Evolutionary conservation across 2,113 vertebrate genomes (phyloP).

Genomic region (Ornithorhynchus anatinus): DNA sequence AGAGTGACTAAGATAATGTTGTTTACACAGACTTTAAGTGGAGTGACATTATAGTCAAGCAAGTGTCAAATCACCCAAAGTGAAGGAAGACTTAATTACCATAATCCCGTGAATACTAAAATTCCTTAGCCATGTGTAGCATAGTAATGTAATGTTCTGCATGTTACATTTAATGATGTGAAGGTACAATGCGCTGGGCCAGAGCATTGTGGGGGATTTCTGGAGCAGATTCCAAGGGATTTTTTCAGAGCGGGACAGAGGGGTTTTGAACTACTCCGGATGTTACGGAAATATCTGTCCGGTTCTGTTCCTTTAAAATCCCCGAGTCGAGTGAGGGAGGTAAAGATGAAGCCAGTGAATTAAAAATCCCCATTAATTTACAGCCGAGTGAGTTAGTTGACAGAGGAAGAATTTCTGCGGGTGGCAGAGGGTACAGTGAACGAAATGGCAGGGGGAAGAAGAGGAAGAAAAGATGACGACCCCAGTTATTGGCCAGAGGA

Average conservation of each 20-base stretch:
- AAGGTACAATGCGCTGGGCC: slow-evolving; percentile 47
- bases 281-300: background rate
- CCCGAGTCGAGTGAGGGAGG: background rate
- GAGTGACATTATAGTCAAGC: slow-evolving; percentile 86
- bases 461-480: slow-evolving; percentile 20
- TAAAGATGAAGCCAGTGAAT: background rate
- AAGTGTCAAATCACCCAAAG: slow-evolving; percentile 82
- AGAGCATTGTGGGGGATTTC: background rate
- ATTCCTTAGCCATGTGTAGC: slow-evolving; percentile 75
- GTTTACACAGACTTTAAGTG: slow-evolving; percentile 88
- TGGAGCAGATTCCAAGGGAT: slow-evolving; percentile 24
- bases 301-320: background rate
- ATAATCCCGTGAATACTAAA: slow-evolving; percentile 82
- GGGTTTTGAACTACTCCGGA: background rate
- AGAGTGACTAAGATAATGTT: slow-evolving; percentile 83
- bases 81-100: slow-evolving; percentile 83
- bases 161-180: slow-evolving; percentile 64
- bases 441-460: slow-evolving; percentile 17
- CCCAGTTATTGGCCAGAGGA: slow-evolving; percentile 12
- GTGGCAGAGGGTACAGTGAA: background rate
- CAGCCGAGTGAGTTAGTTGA: background rate
- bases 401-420: slow-evolving; percentile 33
- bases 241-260: background rate
- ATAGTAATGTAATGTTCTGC: slow-evolving; percentile 77
- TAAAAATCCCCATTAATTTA: slow-evolving; percentile 17